A percentile compares a stretch with the other conserved stretches of the same genome.
phyloP scores from a whole-genome alignment of 2,113 vertebrate genomes.

The Vulpes ferrilata region DNA sequence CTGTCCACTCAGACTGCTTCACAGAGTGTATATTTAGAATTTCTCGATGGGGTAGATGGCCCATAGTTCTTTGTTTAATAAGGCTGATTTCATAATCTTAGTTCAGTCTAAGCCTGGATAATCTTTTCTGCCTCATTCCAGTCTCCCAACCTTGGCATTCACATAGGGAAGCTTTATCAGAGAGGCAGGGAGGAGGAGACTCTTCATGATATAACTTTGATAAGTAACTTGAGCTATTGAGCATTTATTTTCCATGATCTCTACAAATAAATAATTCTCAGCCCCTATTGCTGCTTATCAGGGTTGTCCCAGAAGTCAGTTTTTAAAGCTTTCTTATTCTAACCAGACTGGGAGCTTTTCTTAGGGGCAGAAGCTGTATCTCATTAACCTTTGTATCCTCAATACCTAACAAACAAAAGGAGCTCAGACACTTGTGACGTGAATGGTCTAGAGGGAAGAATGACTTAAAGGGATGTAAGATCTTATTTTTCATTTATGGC shows the following conservation, averaged over 20 bases:
- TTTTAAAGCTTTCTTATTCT: not conserved
- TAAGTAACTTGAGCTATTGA: not conserved
- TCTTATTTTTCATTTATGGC: not conserved
- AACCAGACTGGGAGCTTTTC: not conserved
- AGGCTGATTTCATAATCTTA: not conserved
- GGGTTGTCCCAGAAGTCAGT: not conserved
- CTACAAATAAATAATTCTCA: not conserved
- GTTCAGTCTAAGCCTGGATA: not conserved
- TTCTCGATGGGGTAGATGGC: not conserved
- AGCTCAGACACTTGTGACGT: not conserved
- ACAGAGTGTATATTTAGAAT: not conserved
- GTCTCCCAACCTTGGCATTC: not conserved
- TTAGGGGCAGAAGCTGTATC: not conserved
- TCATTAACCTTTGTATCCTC: constrained; percentile 26
- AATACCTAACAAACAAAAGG: not conserved
- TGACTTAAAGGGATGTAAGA: not conserved
- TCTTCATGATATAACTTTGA: not conserved
- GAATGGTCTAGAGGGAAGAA: not conserved
- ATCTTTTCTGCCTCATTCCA: not conserved
- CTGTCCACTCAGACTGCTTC: not conserved
- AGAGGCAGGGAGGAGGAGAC: not conserved
- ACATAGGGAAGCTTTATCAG: too few species aligned
- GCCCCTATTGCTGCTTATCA: not conserved
- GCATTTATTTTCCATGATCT: not conserved
- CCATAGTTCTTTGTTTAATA: not conserved